Evolutionary conservation across 2,888 invertebrate species (phyloP).

Genomic region (Lasioglossum pauxillum): DNA sequence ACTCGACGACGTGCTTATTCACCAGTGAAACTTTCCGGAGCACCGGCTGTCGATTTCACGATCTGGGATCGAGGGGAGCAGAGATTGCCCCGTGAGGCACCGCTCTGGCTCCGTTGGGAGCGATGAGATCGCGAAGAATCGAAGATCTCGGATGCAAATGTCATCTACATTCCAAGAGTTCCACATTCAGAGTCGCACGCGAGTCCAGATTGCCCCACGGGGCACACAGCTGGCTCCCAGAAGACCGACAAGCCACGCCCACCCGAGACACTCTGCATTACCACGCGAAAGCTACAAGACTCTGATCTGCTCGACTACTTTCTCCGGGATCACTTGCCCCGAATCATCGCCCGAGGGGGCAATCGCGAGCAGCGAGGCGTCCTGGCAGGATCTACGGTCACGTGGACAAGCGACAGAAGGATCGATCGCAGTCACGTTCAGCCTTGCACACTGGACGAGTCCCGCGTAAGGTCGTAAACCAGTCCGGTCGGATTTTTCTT

Average conservation of each 20-base stretch:
- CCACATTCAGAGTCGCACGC: too few relatives aligned
- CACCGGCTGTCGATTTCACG: background rate
- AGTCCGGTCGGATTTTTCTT: constrained; percentile 60
- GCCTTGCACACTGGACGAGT: constrained; percentile 55
- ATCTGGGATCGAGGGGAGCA: background rate
- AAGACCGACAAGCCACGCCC: background rate
- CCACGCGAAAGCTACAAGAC: too few relatives aligned
- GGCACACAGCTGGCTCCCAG: background rate
- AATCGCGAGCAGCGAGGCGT: background rate
- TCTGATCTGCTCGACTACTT: background rate
- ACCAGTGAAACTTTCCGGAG: background rate
- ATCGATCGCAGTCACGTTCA: constrained; percentile 58
- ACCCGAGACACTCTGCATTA: background rate
- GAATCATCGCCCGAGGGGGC: background rate
- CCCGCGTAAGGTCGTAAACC: constrained; percentile 63
- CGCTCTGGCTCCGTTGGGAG: background rate
- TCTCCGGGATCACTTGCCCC: background rate
- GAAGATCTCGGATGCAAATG: background rate
- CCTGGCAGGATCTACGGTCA: background rate
- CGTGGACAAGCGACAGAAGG: background rate
- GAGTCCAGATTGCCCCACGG: background rate
- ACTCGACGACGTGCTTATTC: background rate
- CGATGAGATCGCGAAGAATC: background rate
- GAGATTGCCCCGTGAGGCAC: background rate
- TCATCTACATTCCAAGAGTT: too few relatives aligned